Conservation (phyloP, 1,140 invertebrate genomes). For the Drosophila kikkawai region DNA sequence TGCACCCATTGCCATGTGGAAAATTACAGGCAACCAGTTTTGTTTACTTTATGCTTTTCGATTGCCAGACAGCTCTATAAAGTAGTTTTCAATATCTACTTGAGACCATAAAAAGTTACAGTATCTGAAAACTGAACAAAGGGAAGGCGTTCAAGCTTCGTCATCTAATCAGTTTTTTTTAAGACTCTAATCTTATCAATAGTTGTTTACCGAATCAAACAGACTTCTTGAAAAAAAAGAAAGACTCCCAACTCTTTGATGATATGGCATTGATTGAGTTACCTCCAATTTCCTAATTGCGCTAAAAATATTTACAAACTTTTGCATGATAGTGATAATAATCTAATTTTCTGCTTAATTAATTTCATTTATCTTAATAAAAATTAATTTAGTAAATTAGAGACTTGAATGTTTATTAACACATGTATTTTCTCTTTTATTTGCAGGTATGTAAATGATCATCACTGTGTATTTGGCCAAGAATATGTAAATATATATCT, state of each 20-base stretch:
- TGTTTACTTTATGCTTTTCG: constrained; percentile 29
- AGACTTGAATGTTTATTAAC: neutral
- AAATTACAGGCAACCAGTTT: constrained; percentile 76
- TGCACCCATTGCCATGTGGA: constrained; percentile 67
- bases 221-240: constrained; percentile 9
- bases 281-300: constrained; percentile 35
- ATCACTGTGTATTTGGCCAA: neutral
- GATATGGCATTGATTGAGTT: constrained; percentile 40
- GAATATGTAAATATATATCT: neutral
- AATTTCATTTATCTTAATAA: neutral
- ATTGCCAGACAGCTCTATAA: constrained; percentile 28
- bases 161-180: constrained; percentile 44
- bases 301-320: constrained; percentile 52
- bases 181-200: constrained; percentile 63
- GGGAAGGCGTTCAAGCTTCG: constrained; percentile 28
- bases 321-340: constrained; percentile 19
- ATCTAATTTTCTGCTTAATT: neutral
- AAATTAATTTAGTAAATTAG: constrained; percentile 13
- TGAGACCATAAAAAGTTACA: constrained; percentile 14
- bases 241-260: constrained; percentile 5
- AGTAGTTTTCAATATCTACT: constrained; percentile 43
- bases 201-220: constrained; percentile 29
- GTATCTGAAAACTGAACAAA: constrained; percentile 15
- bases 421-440: constrained; percentile 31
- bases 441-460: constrained; percentile 57